These are phyloP conservation scores for Hemistola chrysoprasaria DNA, from an alignment of 2,888 invertebrate genomes.

Conservation along the genomic window DNA sequence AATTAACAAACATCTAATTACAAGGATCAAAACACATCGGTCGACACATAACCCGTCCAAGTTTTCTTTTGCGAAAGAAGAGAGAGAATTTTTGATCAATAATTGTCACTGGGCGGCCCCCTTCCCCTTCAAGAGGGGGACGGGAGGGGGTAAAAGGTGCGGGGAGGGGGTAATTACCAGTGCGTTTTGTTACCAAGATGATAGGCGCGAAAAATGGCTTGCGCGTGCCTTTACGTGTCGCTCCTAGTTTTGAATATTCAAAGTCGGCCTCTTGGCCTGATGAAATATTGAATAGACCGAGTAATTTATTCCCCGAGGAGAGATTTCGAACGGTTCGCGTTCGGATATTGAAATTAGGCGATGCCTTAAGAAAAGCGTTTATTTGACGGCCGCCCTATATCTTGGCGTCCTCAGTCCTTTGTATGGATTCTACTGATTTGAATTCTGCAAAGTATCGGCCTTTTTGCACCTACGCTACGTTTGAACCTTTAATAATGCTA, in stretches of 20 bases:
- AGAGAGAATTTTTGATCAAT: constrained; percentile 87
- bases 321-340: constrained; percentile 74
- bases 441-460: constrained; percentile 22
- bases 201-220: constrained; percentile 82
- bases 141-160: constrained; percentile 39
- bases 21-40: constrained; percentile 72
- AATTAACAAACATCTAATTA: constrained; percentile 64
- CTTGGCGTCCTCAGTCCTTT: constrained; percentile 28
- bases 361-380: constrained; percentile 77
- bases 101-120: constrained; percentile 85
- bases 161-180: constrained; percentile 79
- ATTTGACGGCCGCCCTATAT: constrained; percentile 65
- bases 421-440: constrained; percentile 35
- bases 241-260: constrained; percentile 82
- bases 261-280: constrained; percentile 74
- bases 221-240: constrained; percentile 82
- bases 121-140: constrained; percentile 47
- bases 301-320: constrained; percentile 79
- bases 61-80: constrained; percentile 83
- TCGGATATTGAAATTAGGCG: constrained; percentile 82
- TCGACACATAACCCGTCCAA: constrained; percentile 82
- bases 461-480: constrained; percentile 26
- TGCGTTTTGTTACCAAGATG: constrained; percentile 83
- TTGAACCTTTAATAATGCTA: constrained; percentile 20
- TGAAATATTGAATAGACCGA: constrained; percentile 81